Evolutionary conservation across 2,888 invertebrate species (phyloP), one percentile per base, ranked within the genome.

Genomic region (Melinaea marsaeus): DNA sequence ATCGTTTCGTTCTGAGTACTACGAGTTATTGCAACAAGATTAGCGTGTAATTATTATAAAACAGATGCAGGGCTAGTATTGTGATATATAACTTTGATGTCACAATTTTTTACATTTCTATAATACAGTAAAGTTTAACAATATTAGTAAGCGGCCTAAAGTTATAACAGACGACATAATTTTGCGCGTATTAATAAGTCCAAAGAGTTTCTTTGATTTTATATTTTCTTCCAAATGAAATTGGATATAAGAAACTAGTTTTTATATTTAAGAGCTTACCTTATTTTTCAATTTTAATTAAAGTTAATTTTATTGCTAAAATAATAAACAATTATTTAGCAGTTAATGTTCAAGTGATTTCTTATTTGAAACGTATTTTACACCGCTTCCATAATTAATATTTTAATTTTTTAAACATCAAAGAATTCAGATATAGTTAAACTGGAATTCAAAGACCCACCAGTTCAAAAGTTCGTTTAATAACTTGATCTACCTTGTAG

Each of bases 41-140:
- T 65, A 75, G 58, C 66, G 57, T 60, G 42, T 42, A 9, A 7
- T 54, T 68, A 67, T 66, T 61, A 65, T 66, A 71, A 51, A 78
- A 76, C 72, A 65, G 63, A 81, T 79, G 79, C 82, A 84, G 81
- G 81, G 79, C 80, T 79, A 70, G 65, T 75, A 71, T 75, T 84
- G 85, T 86, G 85, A 84, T 86, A 83, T 75, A 76, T 72, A 61
- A 68, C 71, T 64, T 74, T 58, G 61, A 70, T 74, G 81, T 86
- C 85, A 84, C 86, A 84, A 80, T 67, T 76, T 65, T 68, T 57
- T 64, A 46, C 4, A n/a, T 58, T 45, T 51, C 22, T 35, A 22
- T 54, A 47, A 46, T 55, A 47, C 33, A 13, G 2, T 51, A 13
- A 55, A 54, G 54, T 42, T 35, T 37, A 55, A n/a, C 46, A 57